Evolutionary conservation across 2,113 vertebrate species (phyloP).

Genomic region (Alectura lathami): DNA sequence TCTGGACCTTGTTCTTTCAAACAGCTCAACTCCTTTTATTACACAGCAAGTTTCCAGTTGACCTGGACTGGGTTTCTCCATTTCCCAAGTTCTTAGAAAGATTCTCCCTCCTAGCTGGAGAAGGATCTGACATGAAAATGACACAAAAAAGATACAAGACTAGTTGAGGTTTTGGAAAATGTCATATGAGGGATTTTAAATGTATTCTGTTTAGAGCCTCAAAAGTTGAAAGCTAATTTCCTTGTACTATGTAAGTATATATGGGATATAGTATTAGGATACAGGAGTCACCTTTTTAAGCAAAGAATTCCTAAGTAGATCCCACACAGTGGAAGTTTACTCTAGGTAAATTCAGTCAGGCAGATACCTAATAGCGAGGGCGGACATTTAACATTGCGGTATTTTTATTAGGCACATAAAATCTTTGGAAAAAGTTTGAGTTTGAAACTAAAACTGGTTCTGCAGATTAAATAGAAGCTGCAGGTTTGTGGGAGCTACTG

Average conservation of each 20-base stretch:
- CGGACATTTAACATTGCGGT: not conserved
- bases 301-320: not conserved
- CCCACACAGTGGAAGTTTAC: not conserved
- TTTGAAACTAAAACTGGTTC: not conserved
- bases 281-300: not conserved
- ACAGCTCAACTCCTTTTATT: not conserved
- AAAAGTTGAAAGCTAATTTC: not conserved
- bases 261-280: not conserved
- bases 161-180: not conserved
- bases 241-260: not conserved
- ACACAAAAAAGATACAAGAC: not conserved
- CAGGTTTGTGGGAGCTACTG: not conserved
- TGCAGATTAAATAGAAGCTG: not conserved
- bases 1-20: not conserved
- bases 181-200: not conserved
- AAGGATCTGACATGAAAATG: not conserved
- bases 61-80: not conserved
- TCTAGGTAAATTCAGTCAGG: not conserved
- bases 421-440: not conserved
- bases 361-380: not conserved
- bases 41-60: not conserved
- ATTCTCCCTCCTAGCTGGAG: not conserved
- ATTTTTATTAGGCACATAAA: not conserved
- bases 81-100: not conserved
- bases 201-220: not conserved